A percentile compares a stretch with the other conserved stretches of the same genome.
Conservation (phyloP, 2,888 invertebrate genomes). For the Polydrusus tereticollis region DNA sequence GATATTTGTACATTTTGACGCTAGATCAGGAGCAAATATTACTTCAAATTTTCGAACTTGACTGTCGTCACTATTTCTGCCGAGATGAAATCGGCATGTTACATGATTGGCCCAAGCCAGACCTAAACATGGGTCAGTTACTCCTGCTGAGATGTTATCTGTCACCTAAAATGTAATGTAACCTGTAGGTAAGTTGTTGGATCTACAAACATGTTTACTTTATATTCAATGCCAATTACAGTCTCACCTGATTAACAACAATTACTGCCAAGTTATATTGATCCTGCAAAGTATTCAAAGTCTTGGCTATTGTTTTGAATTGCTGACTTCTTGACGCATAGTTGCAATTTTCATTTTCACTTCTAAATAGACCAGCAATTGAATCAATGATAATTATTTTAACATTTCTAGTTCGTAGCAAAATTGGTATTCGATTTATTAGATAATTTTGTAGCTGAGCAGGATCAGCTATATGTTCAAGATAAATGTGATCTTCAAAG, state of each 20-base stretch:
- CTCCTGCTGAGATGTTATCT: constrained; percentile 60
- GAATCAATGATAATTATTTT: constrained; percentile 81
- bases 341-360: constrained; percentile 67
- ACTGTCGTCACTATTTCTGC: constrained; percentile 55
- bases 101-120: constrained; percentile 77
- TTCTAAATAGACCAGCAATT: constrained; percentile 78
- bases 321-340: constrained; percentile 70
- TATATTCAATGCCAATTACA: too few relatives aligned
- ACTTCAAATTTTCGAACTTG: constrained; percentile 68
- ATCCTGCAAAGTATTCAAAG: constrained; percentile 71
- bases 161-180: constrained; percentile 45
- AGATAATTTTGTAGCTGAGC: constrained; percentile 72
- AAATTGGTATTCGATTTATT: constrained; percentile 68
- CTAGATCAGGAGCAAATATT: constrained; percentile 73
- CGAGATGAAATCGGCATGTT: constrained; percentile 71
- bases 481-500: constrained; percentile 74
- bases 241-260: constrained; percentile 79
- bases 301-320: constrained; percentile 71
- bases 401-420: constrained; percentile 65
- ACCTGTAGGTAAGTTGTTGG: not conserved
- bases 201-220: too few relatives aligned
- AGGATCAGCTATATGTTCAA: constrained; percentile 75
- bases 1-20: constrained; percentile 68
- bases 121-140: constrained; percentile 73
- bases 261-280: constrained; percentile 73